Base-by-base conservation (phyloP, 2,113 vertebrate genomes). In the Microcebus lehilahytsara region DNA sequence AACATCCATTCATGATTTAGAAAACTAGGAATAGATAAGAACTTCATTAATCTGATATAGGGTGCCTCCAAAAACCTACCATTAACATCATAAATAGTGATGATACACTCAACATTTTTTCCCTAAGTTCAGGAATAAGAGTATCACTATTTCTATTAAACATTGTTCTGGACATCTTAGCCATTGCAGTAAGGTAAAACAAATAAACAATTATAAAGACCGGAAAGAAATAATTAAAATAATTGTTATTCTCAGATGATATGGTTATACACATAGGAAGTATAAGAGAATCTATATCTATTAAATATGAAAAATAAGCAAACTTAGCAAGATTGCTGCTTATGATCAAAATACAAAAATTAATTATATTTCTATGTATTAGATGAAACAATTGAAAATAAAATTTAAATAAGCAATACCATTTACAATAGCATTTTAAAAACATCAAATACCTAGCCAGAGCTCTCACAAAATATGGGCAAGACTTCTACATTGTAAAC, bases 11-110 rank as follows among this genome's bases (percentile, higher is more conserved):
- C 62, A 79, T 87, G 42, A 95, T 46, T 88, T 66, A 87, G 53
- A 94, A 93, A 71, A 93, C 37, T 78, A 83, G 16, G 42, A 92
- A 85, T n/a, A 85, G 22, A 42, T 37, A 62, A 69, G 11, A 88
- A 85, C 49, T 60, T 89, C 51, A 81, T 86, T 92, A 94, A 92
- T 83, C 3, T 85, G 42, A 93, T 81, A 92, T 89, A 93, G 9
- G 13, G 51, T 46, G 71, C 8, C 49, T 80, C 85, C 2, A 91
- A 94, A 93, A 95, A 64, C 11, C 56, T 86, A 89, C 5, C 85
- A 23, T 34, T 80, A 85, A 71, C 51, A 58, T 80, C 60, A 74
- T 75, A 81, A 89, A 69, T 84, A 90, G 85, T 93, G 22, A 30
- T 85, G 23, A 93, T 75, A 87, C 77, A 71, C 2, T 93, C 6